A percentile compares a stretch with the other conserved stretches of the same genome.
These are phyloP conservation scores for Siderastrea radians DNA, from an alignment of 92 coral and sea anemone genomes.

Conservation along the genomic window DNA sequence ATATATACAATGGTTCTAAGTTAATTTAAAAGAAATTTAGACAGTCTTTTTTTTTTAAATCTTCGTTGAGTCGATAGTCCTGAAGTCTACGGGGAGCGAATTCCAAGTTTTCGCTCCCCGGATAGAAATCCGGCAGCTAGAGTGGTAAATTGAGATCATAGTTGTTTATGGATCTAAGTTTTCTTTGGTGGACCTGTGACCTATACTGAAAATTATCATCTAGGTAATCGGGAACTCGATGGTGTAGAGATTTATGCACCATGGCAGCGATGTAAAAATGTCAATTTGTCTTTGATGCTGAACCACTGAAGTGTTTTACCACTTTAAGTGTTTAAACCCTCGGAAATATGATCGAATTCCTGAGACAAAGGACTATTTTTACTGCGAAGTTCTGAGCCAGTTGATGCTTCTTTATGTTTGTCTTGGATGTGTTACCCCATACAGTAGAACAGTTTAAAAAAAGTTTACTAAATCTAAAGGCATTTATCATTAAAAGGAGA, in stretches of 20 bases:
- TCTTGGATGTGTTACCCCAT: slow-evolving; percentile 36
- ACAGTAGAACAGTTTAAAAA: slow-evolving; percentile 27
- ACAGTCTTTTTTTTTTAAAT: not conserved
- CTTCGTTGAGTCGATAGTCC: not conserved
- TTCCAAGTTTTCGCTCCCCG: slow-evolving; percentile 46
- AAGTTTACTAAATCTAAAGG: slow-evolving; percentile 41
- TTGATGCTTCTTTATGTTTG: slow-evolving; percentile 34
- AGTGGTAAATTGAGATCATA: slow-evolving; percentile 32
- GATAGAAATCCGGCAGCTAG: slow-evolving; percentile 37
- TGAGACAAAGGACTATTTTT: slow-evolving; percentile 35
- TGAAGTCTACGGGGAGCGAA: slow-evolving; percentile 1
- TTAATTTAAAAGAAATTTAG: not conserved
- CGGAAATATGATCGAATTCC: slow-evolving; percentile 36
- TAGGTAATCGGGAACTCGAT: slow-evolving; percentile 6
- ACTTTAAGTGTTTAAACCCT: no score
- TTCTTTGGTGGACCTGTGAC: slow-evolving; percentile 9
- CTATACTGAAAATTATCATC: slow-evolving; percentile 30
- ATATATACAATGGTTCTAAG: no score
- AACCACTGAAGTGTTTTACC: slow-evolving; percentile 34
- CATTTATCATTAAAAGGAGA: slow-evolving; percentile 26
- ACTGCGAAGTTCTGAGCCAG: slow-evolving; percentile 38
- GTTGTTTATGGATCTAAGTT: slow-evolving; percentile 5
- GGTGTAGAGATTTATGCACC: slow-evolving; percentile 41
- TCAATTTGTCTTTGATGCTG: slow-evolving; percentile 18
- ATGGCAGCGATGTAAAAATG: slow-evolving; percentile 17